A percentile compares a stretch with the other conserved stretches of the same genome.
Evolutionary conservation across 2,113 vertebrate species (phyloP).

Genomic region (Acanthisitta chloris): DNA sequence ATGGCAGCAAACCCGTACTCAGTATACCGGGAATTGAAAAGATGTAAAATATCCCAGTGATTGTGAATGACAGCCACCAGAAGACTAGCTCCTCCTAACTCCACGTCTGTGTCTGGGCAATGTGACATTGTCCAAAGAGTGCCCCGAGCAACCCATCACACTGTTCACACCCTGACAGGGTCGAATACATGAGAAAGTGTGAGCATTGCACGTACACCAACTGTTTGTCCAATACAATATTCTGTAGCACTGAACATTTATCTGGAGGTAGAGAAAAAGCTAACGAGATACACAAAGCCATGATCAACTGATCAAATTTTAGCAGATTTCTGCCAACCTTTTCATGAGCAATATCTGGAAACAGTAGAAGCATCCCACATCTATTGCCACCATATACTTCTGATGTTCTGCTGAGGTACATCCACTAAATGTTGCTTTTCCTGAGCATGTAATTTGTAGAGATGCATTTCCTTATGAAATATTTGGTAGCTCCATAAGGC

Average conservation of each 20-base stretch:
- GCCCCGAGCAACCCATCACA: background rate
- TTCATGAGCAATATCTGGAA: constrained; percentile 71
- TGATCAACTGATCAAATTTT: constrained; percentile 63
- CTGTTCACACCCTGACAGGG: background rate
- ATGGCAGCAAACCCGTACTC: background rate
- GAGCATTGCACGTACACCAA: background rate
- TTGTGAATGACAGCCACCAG: background rate
- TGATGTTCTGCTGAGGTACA: background rate
- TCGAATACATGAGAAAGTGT: background rate
- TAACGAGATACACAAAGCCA: constrained; percentile 21
- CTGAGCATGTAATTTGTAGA: background rate
- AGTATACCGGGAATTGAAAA: background rate
- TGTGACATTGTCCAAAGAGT: background rate
- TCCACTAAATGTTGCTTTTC: background rate
- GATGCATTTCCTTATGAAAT: background rate
- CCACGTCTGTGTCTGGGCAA: background rate
- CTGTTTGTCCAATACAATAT: background rate
- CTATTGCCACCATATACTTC: background rate
- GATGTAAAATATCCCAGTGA: background rate
- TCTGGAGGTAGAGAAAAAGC: background rate
- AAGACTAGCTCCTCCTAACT: background rate
- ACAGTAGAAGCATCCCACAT: background rate
- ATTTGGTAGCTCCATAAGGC: background rate
- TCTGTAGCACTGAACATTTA: background rate
- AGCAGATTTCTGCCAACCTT: constrained; percentile 59